phyloP scores from a whole-genome alignment of 2,888 invertebrate genomes.

The Andrena camellia region DNA sequence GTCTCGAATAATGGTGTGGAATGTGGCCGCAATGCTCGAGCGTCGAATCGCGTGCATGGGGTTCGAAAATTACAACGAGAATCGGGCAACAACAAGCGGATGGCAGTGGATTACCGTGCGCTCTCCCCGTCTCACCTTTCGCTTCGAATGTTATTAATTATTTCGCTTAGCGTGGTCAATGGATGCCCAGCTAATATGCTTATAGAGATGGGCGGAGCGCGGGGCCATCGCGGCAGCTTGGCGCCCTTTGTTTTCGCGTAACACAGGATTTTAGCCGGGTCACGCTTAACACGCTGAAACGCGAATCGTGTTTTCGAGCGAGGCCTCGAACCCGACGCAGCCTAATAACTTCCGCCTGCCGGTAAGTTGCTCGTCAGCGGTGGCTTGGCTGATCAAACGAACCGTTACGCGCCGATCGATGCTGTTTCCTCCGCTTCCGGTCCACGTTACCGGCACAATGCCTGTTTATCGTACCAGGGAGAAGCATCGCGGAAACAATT shows the following conservation, averaged over 20 bases:
- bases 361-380: background rate
- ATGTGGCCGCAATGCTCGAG: background rate
- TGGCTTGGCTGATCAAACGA: background rate
- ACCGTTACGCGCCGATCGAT: background rate
- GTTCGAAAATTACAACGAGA: conserved; percentile 37
- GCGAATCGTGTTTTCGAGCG: conserved; percentile 14
- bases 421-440: background rate
- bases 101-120: conserved; percentile 4
- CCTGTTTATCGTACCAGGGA: conserved; percentile 18
- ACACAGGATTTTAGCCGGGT: conserved; percentile 17
- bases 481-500: conserved; percentile 26
- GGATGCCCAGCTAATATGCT: conserved; percentile 32
- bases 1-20: background rate
- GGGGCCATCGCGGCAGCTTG: background rate
- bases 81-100: background rate
- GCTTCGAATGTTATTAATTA: conserved; percentile 52
- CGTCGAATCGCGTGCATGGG: conserved; percentile 3
- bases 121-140: conserved; percentile 33
- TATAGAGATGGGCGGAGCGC: conserved; percentile 5
- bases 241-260: conserved; percentile 16
- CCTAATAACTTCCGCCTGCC: background rate
- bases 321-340: background rate
- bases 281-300: conserved; percentile 16
- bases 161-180: conserved; percentile 39
- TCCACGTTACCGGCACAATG: background rate